Percentiles rank a stretch among this genome's conserved stretches.
phyloP scores from a whole-genome alignment of 2,888 invertebrate genomes.

The Laothoe populi region DNA sequence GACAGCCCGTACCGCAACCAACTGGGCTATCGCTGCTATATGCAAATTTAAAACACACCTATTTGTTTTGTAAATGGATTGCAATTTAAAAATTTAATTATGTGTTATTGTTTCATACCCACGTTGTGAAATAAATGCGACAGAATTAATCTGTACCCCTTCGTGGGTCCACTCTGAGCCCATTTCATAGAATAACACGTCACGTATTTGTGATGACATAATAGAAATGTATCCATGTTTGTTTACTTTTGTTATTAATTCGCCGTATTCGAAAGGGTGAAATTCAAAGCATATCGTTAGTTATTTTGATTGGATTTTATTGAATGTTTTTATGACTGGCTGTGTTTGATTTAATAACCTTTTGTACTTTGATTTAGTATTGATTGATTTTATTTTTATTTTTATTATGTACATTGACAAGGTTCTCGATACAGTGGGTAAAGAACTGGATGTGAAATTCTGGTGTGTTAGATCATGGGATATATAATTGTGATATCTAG shows the following conservation, averaged over 20 bases:
- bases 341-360: slow-evolving; percentile 50
- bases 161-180: slow-evolving; percentile 52
- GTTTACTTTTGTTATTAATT: slow-evolving; percentile 68
- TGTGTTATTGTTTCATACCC: slow-evolving; percentile 26
- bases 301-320: slow-evolving; percentile 72
- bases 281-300: slow-evolving; percentile 55
- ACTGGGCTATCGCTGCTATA: too few relatives aligned
- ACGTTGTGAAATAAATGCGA: slow-evolving; percentile 31
- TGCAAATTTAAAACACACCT: not conserved
- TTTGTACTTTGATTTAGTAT: slow-evolving; percentile 45
- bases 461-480: too few relatives aligned
- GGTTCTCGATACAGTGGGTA: too few relatives aligned
- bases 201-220: slow-evolving; percentile 59
- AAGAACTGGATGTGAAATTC: too few relatives aligned
- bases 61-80: slow-evolving; percentile 3
- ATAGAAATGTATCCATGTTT: slow-evolving; percentile 62
- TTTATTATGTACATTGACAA: too few relatives aligned
- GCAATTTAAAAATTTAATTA: slow-evolving; percentile 13
- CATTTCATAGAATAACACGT: slow-evolving; percentile 77
- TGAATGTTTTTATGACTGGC: slow-evolving; percentile 52
- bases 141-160: slow-evolving; percentile 66
- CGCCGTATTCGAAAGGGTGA: slow-evolving; percentile 61
- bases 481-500: too few relatives aligned
- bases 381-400: slow-evolving; percentile 37
- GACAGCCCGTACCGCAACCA: too few relatives aligned